phyloP scores from a whole-genome alignment of 2,113 vertebrate genomes.

The Diglossa brunneiventris region DNA sequence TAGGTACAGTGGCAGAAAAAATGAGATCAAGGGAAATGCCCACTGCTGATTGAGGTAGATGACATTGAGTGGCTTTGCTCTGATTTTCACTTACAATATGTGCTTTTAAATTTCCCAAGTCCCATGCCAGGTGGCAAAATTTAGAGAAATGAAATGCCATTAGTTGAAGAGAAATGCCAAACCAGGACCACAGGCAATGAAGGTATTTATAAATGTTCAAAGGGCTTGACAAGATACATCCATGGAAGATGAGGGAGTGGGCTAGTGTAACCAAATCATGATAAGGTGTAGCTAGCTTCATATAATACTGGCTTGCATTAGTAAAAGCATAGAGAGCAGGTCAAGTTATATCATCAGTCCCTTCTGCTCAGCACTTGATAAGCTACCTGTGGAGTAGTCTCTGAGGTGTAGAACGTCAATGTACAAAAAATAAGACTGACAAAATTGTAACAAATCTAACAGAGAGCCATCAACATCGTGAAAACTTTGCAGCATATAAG shows the following conservation, averaged over 20 bases:
- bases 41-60: neutral
- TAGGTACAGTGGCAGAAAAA: neutral
- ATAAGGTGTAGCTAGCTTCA: neutral
- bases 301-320: neutral
- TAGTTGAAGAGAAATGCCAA: neutral
- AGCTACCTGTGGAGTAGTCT: neutral
- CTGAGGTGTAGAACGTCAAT: neutral
- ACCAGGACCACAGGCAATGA: neutral
- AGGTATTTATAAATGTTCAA: neutral
- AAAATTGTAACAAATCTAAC: neutral
- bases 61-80: neutral
- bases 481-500: neutral
- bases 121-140: neutral
- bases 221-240: neutral
- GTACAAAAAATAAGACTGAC: neutral
- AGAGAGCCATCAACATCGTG: neutral
- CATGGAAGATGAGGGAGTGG: neutral
- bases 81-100: neutral
- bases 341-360: neutral
- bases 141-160: neutral
- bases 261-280: neutral
- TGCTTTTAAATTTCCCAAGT: neutral
- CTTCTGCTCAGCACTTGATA: neutral
- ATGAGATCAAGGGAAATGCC: neutral
- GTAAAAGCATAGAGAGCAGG: neutral